Evolutionary conservation across 2,113 vertebrate genomes (phyloP), one percentile per base, ranked within the genome.

Genomic region (Seriola quinqueradiata): DNA sequence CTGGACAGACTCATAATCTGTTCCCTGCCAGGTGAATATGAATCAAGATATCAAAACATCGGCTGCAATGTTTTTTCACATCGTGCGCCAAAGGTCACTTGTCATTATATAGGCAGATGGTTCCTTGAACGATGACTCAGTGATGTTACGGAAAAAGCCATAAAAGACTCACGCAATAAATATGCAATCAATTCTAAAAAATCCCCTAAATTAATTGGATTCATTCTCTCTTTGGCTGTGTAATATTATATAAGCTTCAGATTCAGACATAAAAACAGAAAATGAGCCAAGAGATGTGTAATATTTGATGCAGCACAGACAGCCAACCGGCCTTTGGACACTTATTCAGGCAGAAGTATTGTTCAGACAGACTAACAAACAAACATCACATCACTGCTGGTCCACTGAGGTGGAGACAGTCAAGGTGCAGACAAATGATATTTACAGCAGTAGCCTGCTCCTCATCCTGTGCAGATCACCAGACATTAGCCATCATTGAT

Each of bases 1-100:
- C 61, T 63, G 8, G 28, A 38, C 36, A 71, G 40, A 68, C 48
- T 75, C 25, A 44, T 79, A 74, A 68, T 81, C 66, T 67, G 21
- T 42, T 68, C 3, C 48, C 77, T 72, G 40, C 60, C 57, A 3
- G 21, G 46, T 71, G 65, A 83, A 79, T 75, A 59, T 50, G 59
- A 87, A 79, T 82, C n/a, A 75, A 72, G 57, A 77, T 70, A 76
- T 67, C n/a, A 85, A 79, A 81, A 75, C 74, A 69, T 85, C 61
- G 38, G 13, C 64, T 46, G 59, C 52, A 28, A 36, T 54, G 70
- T 68, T 86, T 83, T 83, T 85, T 72, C 28, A 65, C 57, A 65
- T 21, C 2, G 11, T 75, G 19, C 1, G 1, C 34, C 52, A 76
- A 70, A 79, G 63, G 76, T 81, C 75, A 34, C 4, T 70, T 70